Conservation (phyloP, 2,797 vertebrate species). For the Malurus splendens region DNA sequence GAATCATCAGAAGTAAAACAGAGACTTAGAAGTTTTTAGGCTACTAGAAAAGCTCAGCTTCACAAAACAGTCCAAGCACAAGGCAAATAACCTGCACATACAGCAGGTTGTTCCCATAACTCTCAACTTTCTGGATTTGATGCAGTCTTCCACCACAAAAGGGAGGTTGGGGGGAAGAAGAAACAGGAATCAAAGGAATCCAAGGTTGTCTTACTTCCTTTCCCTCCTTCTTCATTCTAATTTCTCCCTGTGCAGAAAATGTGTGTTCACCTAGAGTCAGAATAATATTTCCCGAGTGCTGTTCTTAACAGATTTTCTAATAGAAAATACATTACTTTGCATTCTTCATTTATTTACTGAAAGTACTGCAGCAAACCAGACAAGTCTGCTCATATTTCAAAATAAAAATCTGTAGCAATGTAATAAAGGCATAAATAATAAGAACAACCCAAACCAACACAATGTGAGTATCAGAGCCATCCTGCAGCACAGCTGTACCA, state of each 20-base stretch:
- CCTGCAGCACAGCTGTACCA: neutral
- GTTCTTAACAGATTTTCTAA: neutral
- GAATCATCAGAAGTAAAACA: neutral
- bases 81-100: neutral
- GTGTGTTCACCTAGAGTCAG: neutral
- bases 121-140: neutral
- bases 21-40: neutral
- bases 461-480: neutral
- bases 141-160: neutral
- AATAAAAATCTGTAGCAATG: neutral
- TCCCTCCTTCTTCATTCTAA: neutral
- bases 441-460: neutral
- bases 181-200: neutral
- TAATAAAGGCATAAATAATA: neutral
- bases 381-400: neutral
- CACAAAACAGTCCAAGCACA: neutral
- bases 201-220: neutral
- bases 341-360: neutral
- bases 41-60: neutral
- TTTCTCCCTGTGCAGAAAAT: neutral
- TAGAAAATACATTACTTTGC: neutral
- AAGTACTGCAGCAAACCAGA: neutral
- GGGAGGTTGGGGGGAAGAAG: rapidly evolving
- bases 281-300: neutral
- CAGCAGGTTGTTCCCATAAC: neutral